These are phyloP conservation scores for Hydropotes inermis DNA, from an alignment of 2,113 vertebrate genomes.

Conservation along the genomic window DNA sequence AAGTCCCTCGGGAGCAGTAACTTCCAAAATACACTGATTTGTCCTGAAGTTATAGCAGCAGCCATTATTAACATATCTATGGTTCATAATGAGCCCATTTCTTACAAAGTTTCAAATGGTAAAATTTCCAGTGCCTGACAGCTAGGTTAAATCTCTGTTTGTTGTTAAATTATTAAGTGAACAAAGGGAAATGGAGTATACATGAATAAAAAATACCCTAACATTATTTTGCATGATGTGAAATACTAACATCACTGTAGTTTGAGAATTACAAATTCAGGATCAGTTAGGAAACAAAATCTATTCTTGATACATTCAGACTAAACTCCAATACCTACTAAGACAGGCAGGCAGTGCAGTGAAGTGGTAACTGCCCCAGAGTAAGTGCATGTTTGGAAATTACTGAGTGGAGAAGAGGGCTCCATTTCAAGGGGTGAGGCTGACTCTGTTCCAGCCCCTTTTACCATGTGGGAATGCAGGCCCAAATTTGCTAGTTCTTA, in stretches of 20 bases:
- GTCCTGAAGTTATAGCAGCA: neutral
- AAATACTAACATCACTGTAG: neutral
- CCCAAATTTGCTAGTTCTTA: neutral
- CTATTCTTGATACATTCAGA: neutral
- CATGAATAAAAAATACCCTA: neutral
- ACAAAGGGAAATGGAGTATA: neutral
- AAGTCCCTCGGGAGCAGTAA: neutral
- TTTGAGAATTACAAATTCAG: slow-evolving; percentile 3
- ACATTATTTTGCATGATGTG: neutral
- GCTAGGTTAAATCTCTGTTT: neutral
- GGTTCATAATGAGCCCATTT: neutral
- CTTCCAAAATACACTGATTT: neutral
- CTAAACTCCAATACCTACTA: neutral
- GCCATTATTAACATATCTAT: neutral
- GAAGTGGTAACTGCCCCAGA: neutral
- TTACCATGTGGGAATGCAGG: neutral
- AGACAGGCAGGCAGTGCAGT: neutral
- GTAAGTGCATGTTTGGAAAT: too few species aligned
- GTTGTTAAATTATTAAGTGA: neutral
- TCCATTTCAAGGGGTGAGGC: too few species aligned
- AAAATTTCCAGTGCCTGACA: neutral
- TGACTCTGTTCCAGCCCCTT: neutral
- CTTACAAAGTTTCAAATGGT: neutral
- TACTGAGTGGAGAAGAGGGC: neutral
- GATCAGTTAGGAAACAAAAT: neutral